Percentiles rank a stretch among this genome's conserved stretches.
These are phyloP conservation scores for Drosophila differens DNA, from an alignment of 2,888 invertebrate species.

Conservation along the genomic window DNA sequence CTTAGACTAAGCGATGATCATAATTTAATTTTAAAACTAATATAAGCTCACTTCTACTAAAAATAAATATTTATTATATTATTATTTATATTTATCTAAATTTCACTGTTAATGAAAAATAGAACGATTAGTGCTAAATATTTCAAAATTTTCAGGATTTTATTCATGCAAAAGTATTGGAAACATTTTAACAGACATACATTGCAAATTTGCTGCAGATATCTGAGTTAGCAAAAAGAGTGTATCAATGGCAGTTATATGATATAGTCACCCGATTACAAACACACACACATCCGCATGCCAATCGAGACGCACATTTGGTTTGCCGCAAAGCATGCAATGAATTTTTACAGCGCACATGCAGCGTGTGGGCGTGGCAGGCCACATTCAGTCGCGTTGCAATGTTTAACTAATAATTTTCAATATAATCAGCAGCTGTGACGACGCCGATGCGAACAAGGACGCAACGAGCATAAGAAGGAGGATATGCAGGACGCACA, in stretches of 20 bases:
- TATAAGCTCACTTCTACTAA: no score
- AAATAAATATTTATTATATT: not conserved
- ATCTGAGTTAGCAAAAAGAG: not conserved
- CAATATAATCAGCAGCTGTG: conserved; percentile 80
- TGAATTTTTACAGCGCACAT: conserved; percentile 75
- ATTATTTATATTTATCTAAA: not conserved
- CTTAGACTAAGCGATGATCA: no score
- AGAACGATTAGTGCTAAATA: not conserved
- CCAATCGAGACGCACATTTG: conserved; percentile 56
- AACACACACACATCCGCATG: conserved; percentile 3
- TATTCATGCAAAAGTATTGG: not conserved
- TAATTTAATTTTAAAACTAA: no score
- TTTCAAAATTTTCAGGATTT: not conserved
- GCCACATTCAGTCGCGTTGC: conserved; percentile 45
- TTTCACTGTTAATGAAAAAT: not conserved
- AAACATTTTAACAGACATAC: not conserved
- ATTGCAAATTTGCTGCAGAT: not conserved
- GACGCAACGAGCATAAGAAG: conserved; percentile 1
- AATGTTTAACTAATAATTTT: conserved; percentile 76
- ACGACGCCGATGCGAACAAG: conserved; percentile 42
- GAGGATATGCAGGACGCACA: conserved; percentile 10
- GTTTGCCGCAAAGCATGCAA: conserved; percentile 72
- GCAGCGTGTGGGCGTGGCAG: conserved; percentile 53
- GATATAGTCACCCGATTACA: not conserved
- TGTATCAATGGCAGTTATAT: not conserved